Evolutionary conservation across 2,888 invertebrate genomes (phyloP), one percentile per base, ranked within the genome.

Genomic region (Celastrina argiolus): DNA sequence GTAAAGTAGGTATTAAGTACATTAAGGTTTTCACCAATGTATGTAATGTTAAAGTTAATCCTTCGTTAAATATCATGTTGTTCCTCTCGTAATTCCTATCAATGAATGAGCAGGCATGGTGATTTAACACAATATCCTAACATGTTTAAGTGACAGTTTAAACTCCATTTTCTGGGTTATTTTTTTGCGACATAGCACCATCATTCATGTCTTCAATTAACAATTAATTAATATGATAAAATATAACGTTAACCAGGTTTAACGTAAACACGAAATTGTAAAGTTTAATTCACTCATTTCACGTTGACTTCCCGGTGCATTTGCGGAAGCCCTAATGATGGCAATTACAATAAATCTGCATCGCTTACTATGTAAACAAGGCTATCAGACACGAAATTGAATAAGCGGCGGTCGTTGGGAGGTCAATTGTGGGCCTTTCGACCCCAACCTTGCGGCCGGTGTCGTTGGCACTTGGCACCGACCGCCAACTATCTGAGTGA

Each of bases 391-490:
- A 63, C 64, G 63, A 65, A 67, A 71, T 71, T 71, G 67, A 67
- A 71, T 71, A 70, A 71, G 68, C 65, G 70, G 67, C 56, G 69
- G 72, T 76, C 73, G 79, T 75, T 76, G 74, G 76, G 72, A 73
- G 80, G 75, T 76, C 75, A 81, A 82, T 81, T 80, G 79, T 72
- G 74, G 70, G 73, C 77, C 79, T 78, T 81, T 81, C 80, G 84
- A 87, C 85, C 86, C 79, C 79, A 79, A 84, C 85, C 83, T 85
- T 84, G 81, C 72, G 42, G 74, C 79, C 72, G 42, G 74, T 79
- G 84, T 83, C 86, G 76, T 79, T 84, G 84, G 78, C 70, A 69
- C n/a, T n/a, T n/a, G n/a, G n/a, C n/a, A n/a, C n/a, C n/a, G n/a
- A n/a, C n/a, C n/a, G n/a, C 68, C 67, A 64, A 66, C 31, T 59